Percentiles rank a stretch among this genome's conserved stretches.
Evolutionary conservation across 2,888 invertebrate genomes (phyloP).

Genomic region (Perizoma flavofasciatum): DNA sequence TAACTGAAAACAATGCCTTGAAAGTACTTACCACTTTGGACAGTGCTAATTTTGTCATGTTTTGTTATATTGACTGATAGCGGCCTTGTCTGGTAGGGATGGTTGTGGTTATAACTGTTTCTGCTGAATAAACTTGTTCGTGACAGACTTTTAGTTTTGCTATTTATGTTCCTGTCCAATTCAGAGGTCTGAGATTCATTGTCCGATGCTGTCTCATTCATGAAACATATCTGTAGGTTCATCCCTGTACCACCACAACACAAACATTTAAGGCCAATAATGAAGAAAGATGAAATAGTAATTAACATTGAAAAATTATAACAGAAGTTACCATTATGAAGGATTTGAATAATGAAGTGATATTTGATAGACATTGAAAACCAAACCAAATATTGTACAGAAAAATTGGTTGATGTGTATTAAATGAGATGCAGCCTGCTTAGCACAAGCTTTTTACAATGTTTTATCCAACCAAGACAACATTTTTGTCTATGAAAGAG

Average conservation of each 20-base stretch:
- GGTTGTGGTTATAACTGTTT: constrained; percentile 74
- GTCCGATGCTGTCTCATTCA: constrained; percentile 96
- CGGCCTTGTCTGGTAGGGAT: constrained; percentile 79
- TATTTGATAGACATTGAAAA: constrained; percentile 7
- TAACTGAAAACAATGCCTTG: constrained; percentile 39
- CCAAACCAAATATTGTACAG: constrained; percentile 10
- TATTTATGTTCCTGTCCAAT: constrained; percentile 82
- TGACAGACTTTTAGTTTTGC: constrained; percentile 68
- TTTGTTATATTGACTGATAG: constrained; percentile 76
- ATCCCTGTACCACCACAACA: constrained; percentile 85
- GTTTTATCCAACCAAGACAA: too few relatives aligned
- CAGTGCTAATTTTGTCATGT: constrained; percentile 72
- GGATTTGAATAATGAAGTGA: too few relatives aligned
- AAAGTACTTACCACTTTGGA: constrained; percentile 70
- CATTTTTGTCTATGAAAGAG: too few relatives aligned
- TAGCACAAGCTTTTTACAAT: too few relatives aligned
- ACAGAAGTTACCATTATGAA: constrained; percentile 29
- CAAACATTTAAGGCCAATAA: constrained; percentile 42
- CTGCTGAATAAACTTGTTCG: constrained; percentile 74
- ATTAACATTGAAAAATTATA: constrained; percentile 45
- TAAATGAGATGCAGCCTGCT: too few relatives aligned
- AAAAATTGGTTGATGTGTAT: background rate
- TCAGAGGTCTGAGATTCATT: constrained; percentile 91
- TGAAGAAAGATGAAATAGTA: constrained; percentile 31
- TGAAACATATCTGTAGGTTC: constrained; percentile 97